phyloP scores from a whole-genome alignment of 2,797 vertebrate species.

The Miichthys miiuy region DNA sequence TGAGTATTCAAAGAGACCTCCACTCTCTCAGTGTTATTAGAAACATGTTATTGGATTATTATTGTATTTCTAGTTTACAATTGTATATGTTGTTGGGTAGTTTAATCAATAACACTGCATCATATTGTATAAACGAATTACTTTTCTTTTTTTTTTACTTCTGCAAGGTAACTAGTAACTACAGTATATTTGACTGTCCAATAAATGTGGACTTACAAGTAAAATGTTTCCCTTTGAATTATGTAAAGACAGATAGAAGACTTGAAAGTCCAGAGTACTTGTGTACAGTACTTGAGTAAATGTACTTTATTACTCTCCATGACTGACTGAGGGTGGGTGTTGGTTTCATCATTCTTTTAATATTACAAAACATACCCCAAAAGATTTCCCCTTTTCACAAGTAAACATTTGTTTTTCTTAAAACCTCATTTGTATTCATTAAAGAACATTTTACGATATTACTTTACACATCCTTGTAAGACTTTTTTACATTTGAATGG shows the following conservation, averaged over 20 bases:
- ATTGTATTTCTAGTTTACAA: background rate
- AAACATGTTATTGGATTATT: background rate
- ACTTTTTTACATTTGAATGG: conserved; percentile 17
- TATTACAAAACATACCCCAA: background rate
- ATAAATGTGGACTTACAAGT: background rate
- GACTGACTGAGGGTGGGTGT: background rate
- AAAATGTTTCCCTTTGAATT: background rate
- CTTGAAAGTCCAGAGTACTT: background rate
- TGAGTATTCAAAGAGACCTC: background rate
- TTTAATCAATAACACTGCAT: background rate
- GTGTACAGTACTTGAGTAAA: background rate
- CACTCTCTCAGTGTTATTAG: background rate
- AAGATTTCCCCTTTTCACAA: background rate
- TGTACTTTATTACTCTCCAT: background rate
- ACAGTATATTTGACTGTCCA: background rate
- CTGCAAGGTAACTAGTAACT: background rate
- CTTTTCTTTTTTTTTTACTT: too few species aligned
- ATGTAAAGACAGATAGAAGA: too few species aligned
- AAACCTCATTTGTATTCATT: background rate
- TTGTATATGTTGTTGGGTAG: background rate
- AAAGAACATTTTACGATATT: background rate
- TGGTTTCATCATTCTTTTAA: background rate
- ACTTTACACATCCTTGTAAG: background rate
- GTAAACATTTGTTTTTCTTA: background rate
- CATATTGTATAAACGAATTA: too few species aligned